Percentiles rank a stretch among this genome's conserved stretches.
phyloP scores from a whole-genome alignment of 2,113 vertebrate species.

The Sturnira hondurensis region DNA sequence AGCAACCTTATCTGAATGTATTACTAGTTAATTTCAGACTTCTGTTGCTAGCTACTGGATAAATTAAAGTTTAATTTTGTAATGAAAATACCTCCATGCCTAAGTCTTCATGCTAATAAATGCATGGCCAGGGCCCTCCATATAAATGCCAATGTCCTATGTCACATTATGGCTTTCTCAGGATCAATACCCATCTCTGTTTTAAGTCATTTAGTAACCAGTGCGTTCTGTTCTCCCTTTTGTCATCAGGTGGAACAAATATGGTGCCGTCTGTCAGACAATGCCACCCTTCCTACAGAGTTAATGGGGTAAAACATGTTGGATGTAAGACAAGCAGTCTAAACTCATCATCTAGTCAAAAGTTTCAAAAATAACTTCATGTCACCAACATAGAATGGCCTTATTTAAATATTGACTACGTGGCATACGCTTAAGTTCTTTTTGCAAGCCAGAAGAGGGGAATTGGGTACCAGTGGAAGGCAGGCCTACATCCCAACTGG shows the following conservation, averaged over 20 bases:
- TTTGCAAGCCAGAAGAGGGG: not conserved
- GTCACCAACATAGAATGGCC: not conserved
- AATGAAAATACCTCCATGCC: conserved; percentile 51
- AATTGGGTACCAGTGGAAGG: not conserved
- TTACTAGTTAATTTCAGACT: conserved; percentile 45
- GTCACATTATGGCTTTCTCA: not conserved
- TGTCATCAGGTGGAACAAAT: not conserved
- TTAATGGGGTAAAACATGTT: not conserved
- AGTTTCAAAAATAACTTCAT: not conserved
- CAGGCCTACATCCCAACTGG: not conserved
- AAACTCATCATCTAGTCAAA: not conserved
- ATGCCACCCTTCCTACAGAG: not conserved
- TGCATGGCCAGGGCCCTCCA: not conserved
- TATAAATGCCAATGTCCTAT: conserved; percentile 1
- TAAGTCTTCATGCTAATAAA: conserved; percentile 31
- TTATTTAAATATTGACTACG: not conserved
- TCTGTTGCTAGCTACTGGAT: conserved; percentile 45
- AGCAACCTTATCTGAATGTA: conserved; percentile 44
- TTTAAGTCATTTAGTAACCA: not conserved
- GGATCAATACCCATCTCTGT: not conserved
- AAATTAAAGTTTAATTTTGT: conserved; percentile 51
- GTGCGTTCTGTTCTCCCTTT: not conserved
- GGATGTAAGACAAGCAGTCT: not conserved
- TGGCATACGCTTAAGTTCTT: not conserved
- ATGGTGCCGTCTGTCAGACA: not conserved